Conservation (phyloP, 2,888 invertebrate species). For the Beris morrisii region DNA sequence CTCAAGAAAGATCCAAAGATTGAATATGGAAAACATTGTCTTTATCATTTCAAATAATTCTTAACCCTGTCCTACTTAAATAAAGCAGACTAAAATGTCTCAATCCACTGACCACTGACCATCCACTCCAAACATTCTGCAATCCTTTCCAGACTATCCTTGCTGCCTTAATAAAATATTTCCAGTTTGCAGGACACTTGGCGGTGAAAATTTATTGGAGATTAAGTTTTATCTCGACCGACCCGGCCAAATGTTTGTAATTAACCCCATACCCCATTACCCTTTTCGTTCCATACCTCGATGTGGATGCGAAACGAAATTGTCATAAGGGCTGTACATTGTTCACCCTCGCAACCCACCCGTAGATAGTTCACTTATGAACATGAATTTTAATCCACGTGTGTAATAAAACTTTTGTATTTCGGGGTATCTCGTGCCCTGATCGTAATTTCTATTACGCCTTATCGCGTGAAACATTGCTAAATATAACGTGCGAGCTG, state of each 20-base stretch:
- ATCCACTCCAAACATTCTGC: constrained; percentile 1
- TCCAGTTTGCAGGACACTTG: constrained; percentile 13
- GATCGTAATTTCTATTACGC: constrained; percentile 30
- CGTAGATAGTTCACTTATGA: constrained; percentile 20
- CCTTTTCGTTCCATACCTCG: constrained; percentile 17
- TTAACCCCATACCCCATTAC: constrained; percentile 46
- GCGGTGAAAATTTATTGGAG: constrained; percentile 40
- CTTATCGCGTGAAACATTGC: constrained; percentile 36
- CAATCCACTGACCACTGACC: constrained; percentile 23
- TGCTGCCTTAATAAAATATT: constrained; percentile 17
- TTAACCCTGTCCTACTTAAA: too few species aligned
- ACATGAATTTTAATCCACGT: constrained; percentile 29
- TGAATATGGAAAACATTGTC: too few species aligned
- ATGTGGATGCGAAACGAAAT: not conserved
- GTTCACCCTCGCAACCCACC: not conserved
- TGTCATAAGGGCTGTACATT: constrained; percentile 1
- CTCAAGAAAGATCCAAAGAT: too few species aligned
- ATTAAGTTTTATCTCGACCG: constrained; percentile 43
- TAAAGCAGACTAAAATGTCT: constrained; percentile 1
- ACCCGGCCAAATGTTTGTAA: constrained; percentile 49
- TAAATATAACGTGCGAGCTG: constrained; percentile 20
- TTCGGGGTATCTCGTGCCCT: constrained; percentile 1
- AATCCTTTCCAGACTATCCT: constrained; percentile 17
- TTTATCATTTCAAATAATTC: too few species aligned
- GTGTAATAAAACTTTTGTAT: constrained; percentile 29